Evolutionary conservation across 2,113 vertebrate species (phyloP).

Genomic region (Henicopernis longicauda): DNA sequence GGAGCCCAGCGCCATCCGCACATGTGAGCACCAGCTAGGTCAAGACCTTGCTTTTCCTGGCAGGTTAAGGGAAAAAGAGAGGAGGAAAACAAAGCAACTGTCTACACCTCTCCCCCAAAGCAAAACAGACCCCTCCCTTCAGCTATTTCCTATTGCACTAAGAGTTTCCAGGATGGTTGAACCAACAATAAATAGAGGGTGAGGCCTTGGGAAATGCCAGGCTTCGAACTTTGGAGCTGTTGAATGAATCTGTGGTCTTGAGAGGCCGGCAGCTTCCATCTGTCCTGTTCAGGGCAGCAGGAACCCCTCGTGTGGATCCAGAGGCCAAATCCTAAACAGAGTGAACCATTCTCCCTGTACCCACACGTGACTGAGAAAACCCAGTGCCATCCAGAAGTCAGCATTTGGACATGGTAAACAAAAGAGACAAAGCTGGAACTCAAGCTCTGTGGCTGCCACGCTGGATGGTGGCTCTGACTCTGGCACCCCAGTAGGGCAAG

Average conservation of each 20-base stretch:
- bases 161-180: slow-evolving; percentile 50
- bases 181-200: slow-evolving; percentile 25
- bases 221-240: background rate
- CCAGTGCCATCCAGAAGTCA: background rate
- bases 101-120: background rate
- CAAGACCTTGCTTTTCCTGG: background rate
- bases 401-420: background rate
- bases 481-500: background rate
- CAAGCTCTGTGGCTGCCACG: background rate
- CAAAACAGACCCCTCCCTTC: slow-evolving; percentile 27
- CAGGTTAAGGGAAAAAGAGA: background rate
- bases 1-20: background rate
- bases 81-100: background rate
- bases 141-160: slow-evolving; percentile 38
- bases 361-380: background rate
- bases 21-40: rapidly evolving
- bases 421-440: background rate
- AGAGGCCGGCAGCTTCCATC: background rate
- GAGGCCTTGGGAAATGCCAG: slow-evolving; percentile 38
- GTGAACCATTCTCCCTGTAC: background rate
- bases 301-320: background rate
- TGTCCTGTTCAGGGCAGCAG: background rate
- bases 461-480: background rate
- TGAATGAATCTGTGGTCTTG: background rate
- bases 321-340: background rate